Evolutionary conservation across 2,113 vertebrate species (phyloP).

Genomic region (Oreochromis aureus): DNA sequence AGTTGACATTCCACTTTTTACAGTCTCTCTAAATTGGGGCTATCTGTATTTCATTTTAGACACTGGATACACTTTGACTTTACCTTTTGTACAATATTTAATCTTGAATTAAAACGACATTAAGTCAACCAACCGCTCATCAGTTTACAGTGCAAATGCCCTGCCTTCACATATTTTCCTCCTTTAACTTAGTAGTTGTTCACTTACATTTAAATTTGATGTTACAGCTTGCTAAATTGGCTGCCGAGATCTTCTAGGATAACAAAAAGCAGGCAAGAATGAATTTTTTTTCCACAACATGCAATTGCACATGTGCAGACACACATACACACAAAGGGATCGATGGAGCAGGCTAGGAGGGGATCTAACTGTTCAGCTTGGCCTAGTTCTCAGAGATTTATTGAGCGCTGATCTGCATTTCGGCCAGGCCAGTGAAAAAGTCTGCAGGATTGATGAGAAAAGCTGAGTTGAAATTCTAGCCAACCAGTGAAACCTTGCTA

Average conservation of each 20-base stretch:
- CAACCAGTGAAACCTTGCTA: constrained; percentile 22
- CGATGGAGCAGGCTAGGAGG: constrained; percentile 24
- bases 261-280: background rate
- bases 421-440: constrained; percentile 42
- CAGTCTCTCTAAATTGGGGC: background rate
- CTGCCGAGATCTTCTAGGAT: background rate
- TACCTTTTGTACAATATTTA: background rate
- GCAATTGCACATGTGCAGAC: background rate
- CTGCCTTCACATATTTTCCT: background rate
- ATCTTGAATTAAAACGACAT: background rate
- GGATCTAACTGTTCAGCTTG: constrained; percentile 51
- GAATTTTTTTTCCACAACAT: background rate
- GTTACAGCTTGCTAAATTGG: background rate
- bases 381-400: constrained; percentile 71
- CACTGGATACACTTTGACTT: background rate
- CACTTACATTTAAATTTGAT: background rate
- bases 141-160: background rate
- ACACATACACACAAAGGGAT: constrained; percentile 34
- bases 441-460: constrained; percentile 64
- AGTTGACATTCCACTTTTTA: background rate
- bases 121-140: background rate
- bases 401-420: constrained; percentile 66
- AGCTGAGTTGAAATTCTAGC: constrained; percentile 55
- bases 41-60: background rate
- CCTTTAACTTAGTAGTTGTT: background rate